A percentile compares a stretch with the other conserved stretches of the same genome.
These are phyloP conservation scores for Amphiura filiformis DNA, from an alignment of 35 echinoderm and acorn worm species.

Conservation along the genomic window DNA sequence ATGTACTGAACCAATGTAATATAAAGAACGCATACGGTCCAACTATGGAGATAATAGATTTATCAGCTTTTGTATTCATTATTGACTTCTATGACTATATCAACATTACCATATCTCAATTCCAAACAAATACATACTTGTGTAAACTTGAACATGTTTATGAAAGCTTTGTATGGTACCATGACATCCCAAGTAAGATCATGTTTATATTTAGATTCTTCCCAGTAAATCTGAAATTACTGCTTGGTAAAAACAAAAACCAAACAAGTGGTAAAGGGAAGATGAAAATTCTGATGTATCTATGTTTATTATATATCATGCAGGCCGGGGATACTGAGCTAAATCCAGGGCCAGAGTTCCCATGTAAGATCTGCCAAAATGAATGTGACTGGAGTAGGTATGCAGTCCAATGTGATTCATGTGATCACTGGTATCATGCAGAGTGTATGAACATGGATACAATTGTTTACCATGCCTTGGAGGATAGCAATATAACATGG, in stretches of 20 bases:
- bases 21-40: no score
- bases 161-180: not conserved
- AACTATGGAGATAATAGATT: no score
- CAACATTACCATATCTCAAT: no score
- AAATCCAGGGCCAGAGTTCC: slow-evolving; percentile 24
- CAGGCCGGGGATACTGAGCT: not conserved
- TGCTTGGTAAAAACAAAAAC: not conserved
- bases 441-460: slow-evolving; percentile 13
- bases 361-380: slow-evolving; percentile 3
- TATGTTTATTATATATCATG: not conserved
- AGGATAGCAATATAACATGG: not conserved
- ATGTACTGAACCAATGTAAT: no score
- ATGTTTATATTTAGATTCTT: not conserved
- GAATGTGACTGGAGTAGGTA: not conserved
- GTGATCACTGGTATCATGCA: slow-evolving; percentile 6
- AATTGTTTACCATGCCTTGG: not conserved
- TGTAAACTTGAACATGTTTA: no score
- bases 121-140: no score
- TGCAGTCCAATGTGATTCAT: not conserved
- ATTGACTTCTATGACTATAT: no score
- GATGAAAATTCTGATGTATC: not conserved
- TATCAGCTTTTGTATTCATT: no score
- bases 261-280: not conserved
- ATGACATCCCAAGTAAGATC: not conserved
- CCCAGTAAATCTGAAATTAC: not conserved